Conservation (phyloP, 1,140 invertebrate species). For the Bombus haemorrhoidalis region DNA sequence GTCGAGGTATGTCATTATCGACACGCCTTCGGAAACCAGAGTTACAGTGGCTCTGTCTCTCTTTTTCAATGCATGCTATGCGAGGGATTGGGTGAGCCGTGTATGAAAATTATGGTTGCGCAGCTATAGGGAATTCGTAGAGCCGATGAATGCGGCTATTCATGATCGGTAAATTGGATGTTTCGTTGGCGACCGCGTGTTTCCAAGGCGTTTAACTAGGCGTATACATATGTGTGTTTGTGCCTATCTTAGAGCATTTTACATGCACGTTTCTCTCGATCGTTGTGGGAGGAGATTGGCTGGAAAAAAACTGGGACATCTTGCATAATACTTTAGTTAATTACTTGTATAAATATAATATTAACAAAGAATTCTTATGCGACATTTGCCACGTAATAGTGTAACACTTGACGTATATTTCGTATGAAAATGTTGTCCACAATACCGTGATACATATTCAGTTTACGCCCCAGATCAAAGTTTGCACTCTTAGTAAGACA, state of each 20-base stretch:
- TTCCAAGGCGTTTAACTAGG: neutral
- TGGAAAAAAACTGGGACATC: no score
- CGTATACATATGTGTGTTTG: no score
- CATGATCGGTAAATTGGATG: slow-evolving; percentile 2
- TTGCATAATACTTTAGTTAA: no score
- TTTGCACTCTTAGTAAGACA: no score
- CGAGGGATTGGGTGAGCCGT: neutral
- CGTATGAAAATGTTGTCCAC: no score
- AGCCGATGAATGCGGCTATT: slow-evolving; percentile 18
- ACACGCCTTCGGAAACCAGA: neutral
- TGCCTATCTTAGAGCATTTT: neutral
- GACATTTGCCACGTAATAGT: no score
- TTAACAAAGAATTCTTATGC: no score
- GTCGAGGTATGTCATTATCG: slow-evolving; percentile 62
- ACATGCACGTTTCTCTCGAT: neutral
- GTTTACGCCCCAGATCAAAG: no score
- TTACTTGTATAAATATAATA: no score
- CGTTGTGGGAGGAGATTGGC: no score
- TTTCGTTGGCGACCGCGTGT: neutral
- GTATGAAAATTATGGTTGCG: neutral
- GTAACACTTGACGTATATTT: no score
- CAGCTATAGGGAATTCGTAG: slow-evolving; percentile 14
- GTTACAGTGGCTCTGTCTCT: neutral
- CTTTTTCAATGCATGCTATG: neutral
- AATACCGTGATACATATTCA: no score